Conservation (phyloP, 2,888 invertebrate species). For the Cordilura impudica region DNA sequence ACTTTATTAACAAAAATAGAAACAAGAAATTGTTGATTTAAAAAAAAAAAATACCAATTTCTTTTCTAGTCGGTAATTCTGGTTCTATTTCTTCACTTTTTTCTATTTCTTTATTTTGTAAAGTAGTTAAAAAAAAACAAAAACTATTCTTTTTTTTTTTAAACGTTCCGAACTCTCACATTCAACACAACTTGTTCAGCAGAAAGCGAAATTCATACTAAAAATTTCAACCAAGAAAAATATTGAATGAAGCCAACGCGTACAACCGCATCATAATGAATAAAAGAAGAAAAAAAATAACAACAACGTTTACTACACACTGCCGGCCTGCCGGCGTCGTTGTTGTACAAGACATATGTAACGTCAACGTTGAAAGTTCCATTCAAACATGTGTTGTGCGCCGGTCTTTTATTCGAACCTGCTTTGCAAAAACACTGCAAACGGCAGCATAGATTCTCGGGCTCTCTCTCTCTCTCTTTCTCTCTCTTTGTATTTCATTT, state of each 20-base stretch:
- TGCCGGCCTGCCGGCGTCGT: neutral
- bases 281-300: constrained; percentile 11
- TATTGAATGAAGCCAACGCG: constrained; percentile 65
- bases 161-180: constrained; percentile 65
- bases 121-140: constrained; percentile 53
- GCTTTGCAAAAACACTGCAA: constrained; percentile 1
- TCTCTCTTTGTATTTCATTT: constrained; percentile 8
- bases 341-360: neutral
- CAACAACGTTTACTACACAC: constrained; percentile 23
- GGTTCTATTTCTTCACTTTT: constrained; percentile 17
- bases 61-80: constrained; percentile 33
- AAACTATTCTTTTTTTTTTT: constrained; percentile 30
- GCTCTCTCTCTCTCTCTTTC: neutral
- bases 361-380: constrained; percentile 16
- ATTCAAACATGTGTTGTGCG: constrained; percentile 54
- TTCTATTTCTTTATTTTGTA: constrained; percentile 47
- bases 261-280: constrained; percentile 48
- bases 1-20: neutral
- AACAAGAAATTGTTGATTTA: constrained; percentile 10
- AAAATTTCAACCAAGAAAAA: constrained; percentile 67
- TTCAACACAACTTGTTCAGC: constrained; percentile 73
- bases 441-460: constrained; percentile 12
- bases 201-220: constrained; percentile 78
- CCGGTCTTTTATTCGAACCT: constrained; percentile 49
- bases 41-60: constrained; percentile 12